phyloP scores from a whole-genome alignment of 2,113 vertebrate genomes.

The Brachypodius melanocephalos region DNA sequence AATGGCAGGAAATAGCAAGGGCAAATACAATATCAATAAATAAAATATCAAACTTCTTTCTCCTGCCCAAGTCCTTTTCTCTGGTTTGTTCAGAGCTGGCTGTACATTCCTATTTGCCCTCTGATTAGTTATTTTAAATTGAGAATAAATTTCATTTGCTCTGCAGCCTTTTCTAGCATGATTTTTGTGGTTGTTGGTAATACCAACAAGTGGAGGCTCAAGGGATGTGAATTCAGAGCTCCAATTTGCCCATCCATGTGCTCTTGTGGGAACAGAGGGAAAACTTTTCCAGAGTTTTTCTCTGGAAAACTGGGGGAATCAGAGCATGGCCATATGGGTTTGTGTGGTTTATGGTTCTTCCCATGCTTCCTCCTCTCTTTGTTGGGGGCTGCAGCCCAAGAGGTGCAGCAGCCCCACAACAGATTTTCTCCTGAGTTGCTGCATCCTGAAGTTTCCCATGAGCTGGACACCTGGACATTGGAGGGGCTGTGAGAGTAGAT shows the following conservation, averaged over 20 bases:
- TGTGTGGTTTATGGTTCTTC: not conserved
- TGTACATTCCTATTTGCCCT: not conserved
- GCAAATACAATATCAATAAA: not conserved
- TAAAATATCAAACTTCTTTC: not conserved
- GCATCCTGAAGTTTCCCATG: not conserved
- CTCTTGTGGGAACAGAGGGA: not conserved
- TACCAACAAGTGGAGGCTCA: not conserved
- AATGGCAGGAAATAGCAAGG: not conserved
- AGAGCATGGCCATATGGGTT: not conserved
- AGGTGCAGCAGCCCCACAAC: not conserved
- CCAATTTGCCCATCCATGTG: not conserved
- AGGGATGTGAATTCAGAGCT: not conserved
- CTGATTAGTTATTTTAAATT: not conserved
- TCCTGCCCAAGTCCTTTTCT: not conserved
- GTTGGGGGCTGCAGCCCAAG: not conserved
- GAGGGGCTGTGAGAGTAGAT: not conserved
- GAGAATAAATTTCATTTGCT: not conserved
- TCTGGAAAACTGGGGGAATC: not conserved
- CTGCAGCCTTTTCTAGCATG: not conserved
- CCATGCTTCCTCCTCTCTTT: not conserved
- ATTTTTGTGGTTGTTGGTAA: not conserved
- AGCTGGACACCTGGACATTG: not conserved
- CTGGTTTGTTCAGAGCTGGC: not conserved
- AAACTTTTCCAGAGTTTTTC: not conserved
- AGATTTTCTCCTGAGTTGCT: not conserved